Evolutionary conservation across 2,888 invertebrate genomes (phyloP), one percentile per base, ranked within the genome.

Genomic region (Rhimphoctona megacephalus): DNA sequence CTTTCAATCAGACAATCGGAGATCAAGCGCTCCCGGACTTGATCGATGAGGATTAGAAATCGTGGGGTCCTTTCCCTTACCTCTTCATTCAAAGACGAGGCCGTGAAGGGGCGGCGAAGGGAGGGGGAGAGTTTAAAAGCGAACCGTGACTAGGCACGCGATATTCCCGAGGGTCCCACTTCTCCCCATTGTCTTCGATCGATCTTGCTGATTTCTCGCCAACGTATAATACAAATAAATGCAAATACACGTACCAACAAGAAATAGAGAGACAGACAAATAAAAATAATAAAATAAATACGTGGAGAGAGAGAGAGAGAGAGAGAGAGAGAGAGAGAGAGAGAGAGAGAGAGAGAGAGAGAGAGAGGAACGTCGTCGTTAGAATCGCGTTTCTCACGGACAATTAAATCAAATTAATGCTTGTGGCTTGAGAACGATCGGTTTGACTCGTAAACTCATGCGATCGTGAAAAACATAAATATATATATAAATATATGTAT

Each of bases 381-480:
- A 57, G 19, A 19, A 46, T 70, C 74, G 79, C 80, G 70, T 30
- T 76, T 80, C 84, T 84, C 80, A 80, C 70, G 70, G 76, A 80
- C 84, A 84, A 84, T 84, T 84, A 84, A 84, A 80, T 84, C 76
- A 80, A 84, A 80, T 84, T 84, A 80, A 84, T 84, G 84, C 30
- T 70, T 70, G 76, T 64, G 30, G 76, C 61, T 80, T 76, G 80
- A 64, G 66, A 64, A 36, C 77, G 64, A 64, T 67, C 61, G 70
- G 46, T 30, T 49, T 4, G 25, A 52, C 76, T 85, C 70, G 85
- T 79, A 83, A 83, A 61, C 73, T 73, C 79, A 64, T 5, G 49
- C 49, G 6, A 78, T 54, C 72, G 66, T 49, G 61, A 49, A 49
- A 46, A n/a, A 79, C 36, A 69, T 9, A 39, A 7, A 19, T 22